Evolutionary conservation across 64 coral and sea anemone genomes (phyloP).

Genomic region (Acropora tenuis): DNA sequence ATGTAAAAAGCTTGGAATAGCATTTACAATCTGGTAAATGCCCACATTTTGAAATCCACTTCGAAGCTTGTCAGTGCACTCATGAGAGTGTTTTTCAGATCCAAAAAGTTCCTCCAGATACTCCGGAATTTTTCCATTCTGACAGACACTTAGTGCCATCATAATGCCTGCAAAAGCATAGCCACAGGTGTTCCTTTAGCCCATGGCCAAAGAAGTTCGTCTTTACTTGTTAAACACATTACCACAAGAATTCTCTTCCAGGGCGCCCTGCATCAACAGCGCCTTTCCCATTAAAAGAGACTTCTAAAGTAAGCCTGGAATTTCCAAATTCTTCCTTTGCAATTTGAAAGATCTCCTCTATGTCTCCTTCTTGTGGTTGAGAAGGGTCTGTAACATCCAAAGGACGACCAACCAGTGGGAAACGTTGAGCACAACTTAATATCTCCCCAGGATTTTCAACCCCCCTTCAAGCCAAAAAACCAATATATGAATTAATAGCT

Average conservation of each 20-base stretch:
- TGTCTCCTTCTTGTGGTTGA: conserved; percentile 54
- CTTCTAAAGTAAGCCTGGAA: conserved; percentile 44
- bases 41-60: conserved; percentile 46
- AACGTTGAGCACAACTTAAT: conserved; percentile 57
- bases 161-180: conserved; percentile 50
- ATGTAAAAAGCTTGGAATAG: conserved; percentile 52
- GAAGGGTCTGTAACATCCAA: conserved; percentile 48
- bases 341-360: conserved; percentile 59
- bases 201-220: conserved; percentile 63
- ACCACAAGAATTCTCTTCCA: conserved; percentile 61
- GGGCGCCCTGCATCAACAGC: conserved; percentile 59
- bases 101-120: conserved; percentile 50
- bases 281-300: conserved; percentile 46
- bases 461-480: conserved; percentile 35
- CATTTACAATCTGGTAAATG: conserved; percentile 31
- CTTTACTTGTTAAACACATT: conserved; percentile 60
- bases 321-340: conserved; percentile 66
- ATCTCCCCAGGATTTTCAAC: conserved; percentile 75
- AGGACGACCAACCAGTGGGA: conserved; percentile 41
- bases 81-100: neutral
- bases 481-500: conserved; percentile 45
- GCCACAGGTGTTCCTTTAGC: conserved; percentile 41
- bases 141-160: conserved; percentile 62
- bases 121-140: conserved; percentile 57
- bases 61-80: neutral